phyloP scores from a whole-genome alignment of 2,888 invertebrate genomes.

The Adineta ricciae region DNA sequence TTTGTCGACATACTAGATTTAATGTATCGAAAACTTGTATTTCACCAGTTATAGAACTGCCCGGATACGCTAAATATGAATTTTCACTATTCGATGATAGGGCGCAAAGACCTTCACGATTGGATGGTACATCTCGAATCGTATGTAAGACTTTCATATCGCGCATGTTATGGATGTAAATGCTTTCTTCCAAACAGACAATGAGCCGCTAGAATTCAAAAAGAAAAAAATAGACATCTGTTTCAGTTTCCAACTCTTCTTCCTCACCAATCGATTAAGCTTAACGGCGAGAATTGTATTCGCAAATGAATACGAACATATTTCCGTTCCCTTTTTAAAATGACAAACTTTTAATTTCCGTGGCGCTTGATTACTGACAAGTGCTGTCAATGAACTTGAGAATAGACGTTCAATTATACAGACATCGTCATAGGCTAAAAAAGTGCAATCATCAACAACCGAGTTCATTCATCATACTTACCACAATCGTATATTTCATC shows the following conservation, averaged over 20 bases:
- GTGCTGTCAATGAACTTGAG: constrained; percentile 87
- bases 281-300: constrained; percentile 90
- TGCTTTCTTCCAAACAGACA: constrained; percentile 88
- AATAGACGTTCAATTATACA: constrained; percentile 88
- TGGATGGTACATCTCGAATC: constrained; percentile 91
- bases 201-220: constrained; percentile 67
- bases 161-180: constrained; percentile 91
- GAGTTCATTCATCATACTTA: background rate
- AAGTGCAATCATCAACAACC: background rate
- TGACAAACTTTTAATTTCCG: constrained; percentile 86
- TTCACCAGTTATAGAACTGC: constrained; percentile 81
- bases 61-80: constrained; percentile 91
- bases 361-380: constrained; percentile 81
- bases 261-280: constrained; percentile 63
- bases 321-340: constrained; percentile 92
- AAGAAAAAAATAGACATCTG: background rate
- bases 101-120: constrained; percentile 80
- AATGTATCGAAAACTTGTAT: constrained; percentile 87
- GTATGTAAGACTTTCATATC: constrained; percentile 97
- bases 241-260: background rate
- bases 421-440: constrained; percentile 50
- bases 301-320: constrained; percentile 87
- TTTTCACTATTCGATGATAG: constrained; percentile 77
- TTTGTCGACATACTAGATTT: constrained; percentile 61
- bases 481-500: constrained; percentile 60